Evolutionary conservation across 2,797 vertebrate species (phyloP).

Genomic region (Babyrousa celebensis): DNA sequence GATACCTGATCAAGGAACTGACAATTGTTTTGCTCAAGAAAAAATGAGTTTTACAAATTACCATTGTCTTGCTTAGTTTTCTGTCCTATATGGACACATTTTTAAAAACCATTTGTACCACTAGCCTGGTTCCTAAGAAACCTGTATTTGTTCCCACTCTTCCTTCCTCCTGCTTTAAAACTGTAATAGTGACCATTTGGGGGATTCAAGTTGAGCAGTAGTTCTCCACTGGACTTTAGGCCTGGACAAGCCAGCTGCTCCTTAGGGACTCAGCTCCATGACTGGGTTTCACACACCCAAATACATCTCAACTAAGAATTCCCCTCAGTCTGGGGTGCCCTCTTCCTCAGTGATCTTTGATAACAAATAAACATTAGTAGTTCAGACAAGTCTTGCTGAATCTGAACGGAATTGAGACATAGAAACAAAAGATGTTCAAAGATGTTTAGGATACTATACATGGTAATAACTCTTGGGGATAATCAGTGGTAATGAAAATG

Average conservation of each 20-base stretch:
- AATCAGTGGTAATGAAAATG: neutral
- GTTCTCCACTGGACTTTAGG: neutral
- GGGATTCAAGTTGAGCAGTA: neutral
- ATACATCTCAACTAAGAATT: neutral
- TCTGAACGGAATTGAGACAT: neutral
- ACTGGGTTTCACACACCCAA: neutral
- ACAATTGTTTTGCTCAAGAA: neutral
- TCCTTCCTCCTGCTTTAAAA: constrained; percentile 16
- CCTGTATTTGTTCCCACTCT: constrained; percentile 10
- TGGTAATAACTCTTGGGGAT: neutral
- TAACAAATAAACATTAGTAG: neutral
- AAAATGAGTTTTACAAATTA: neutral
- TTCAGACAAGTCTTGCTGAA: neutral
- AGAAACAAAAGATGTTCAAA: neutral
- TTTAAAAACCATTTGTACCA: neutral
- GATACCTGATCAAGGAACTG: neutral
- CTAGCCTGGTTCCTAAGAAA: neutral
- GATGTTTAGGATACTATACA: neutral
- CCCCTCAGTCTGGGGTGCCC: neutral
- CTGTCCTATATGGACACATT: constrained; percentile 33
- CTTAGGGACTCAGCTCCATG: neutral
- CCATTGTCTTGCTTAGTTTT: constrained; percentile 6
- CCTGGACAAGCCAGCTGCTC: neutral
- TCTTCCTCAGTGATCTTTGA: neutral
- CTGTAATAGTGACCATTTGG: neutral